Evolutionary conservation across 2,113 vertebrate genomes (phyloP), one percentile per base, ranked within the genome.

Genomic region (Eclectus roratus): DNA sequence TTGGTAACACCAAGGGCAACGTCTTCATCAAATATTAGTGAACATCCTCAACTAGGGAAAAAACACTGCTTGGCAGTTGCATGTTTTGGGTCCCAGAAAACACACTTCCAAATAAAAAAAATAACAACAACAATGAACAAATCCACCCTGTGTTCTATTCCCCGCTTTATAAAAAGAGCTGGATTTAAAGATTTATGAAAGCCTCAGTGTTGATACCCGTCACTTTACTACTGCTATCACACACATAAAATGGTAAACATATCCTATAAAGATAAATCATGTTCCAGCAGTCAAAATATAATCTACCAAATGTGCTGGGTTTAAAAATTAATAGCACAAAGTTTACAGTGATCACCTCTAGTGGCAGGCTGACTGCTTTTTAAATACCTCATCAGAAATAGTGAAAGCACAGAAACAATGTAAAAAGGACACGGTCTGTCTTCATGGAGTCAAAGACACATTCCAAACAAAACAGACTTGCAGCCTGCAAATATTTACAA

Each of bases 11-110:
- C 70, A 89, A 79, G 69, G 80, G 89, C 80, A 89, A 91, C 18
- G 2, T 73, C 93, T 93, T 91, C 89, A 96, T 95, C 64, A 96
- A 95, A 95, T 70, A 91, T 87, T 80, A 64, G 79, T n/a, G 63
- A 94, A 88, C 46, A 69, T 29, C 15, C 43, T 80, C 74, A 93
- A 55, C 50, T n/a, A 70, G 49, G 55, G 29, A 60, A 89, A 89
- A 93, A 94, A 50, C 16, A 28, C 20, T 65, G 46, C 13, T 90
- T 68, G 47, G 68, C 24, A 84, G 68, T 8, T 90, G 46, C 37
- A 53, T 23, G 58, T 41, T 89, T 77, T 53, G 24, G 10, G n/a
- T 66, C 25, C 47, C 78, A 82, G 70, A 91, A 93, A 96, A 82
- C 10, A 69, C 80, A 29, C 10, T 21, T 41, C 50, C 3, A 5